Evolutionary conservation across 2,113 vertebrate species (phyloP).

Genomic region (Thamnaconus septentrionalis): DNA sequence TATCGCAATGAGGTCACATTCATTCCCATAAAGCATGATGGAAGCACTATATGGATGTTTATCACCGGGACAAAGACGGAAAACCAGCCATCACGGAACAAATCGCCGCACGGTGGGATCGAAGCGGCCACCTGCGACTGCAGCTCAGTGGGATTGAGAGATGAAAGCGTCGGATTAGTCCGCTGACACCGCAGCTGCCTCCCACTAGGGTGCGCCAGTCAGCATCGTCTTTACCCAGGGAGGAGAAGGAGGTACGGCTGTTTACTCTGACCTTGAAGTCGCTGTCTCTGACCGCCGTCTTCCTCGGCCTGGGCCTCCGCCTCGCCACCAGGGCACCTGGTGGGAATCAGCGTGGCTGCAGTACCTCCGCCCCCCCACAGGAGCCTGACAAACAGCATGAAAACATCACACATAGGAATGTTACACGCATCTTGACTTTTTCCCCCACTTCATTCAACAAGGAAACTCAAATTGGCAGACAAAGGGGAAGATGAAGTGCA

Average conservation of each 20-base stretch:
- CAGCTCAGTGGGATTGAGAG: slow-evolving; percentile 39
- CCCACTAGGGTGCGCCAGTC: slow-evolving; percentile 48
- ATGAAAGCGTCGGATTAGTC: slow-evolving; percentile 51
- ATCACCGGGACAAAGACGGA: slow-evolving; percentile 16
- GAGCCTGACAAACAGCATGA: slow-evolving; percentile 5
- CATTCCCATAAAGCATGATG: neutral
- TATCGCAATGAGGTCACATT: slow-evolving; percentile 35
- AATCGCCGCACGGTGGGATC: neutral
- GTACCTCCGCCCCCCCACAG: slow-evolving; percentile 16
- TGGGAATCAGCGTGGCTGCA: slow-evolving; percentile 59
- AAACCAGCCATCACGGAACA: neutral
- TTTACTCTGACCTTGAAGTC: slow-evolving; percentile 66
- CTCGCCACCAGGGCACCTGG: slow-evolving; percentile 44
- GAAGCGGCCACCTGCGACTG: slow-evolving; percentile 9
- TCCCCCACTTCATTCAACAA: too few relatives aligned
- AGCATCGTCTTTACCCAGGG: slow-evolving; percentile 44
- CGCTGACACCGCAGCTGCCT: slow-evolving; percentile 52
- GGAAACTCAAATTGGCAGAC: too few relatives aligned
- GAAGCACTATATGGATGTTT: slow-evolving; percentile 24
- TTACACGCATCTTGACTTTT: too few relatives aligned
- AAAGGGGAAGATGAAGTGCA: too few relatives aligned
- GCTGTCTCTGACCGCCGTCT: slow-evolving; percentile 50
- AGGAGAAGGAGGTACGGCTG: slow-evolving; percentile 32
- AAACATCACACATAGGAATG: neutral
- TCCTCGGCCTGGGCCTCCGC: slow-evolving; percentile 36